Conservation (phyloP, 2,113 vertebrate genomes). For the Holacanthus passer region DNA sequence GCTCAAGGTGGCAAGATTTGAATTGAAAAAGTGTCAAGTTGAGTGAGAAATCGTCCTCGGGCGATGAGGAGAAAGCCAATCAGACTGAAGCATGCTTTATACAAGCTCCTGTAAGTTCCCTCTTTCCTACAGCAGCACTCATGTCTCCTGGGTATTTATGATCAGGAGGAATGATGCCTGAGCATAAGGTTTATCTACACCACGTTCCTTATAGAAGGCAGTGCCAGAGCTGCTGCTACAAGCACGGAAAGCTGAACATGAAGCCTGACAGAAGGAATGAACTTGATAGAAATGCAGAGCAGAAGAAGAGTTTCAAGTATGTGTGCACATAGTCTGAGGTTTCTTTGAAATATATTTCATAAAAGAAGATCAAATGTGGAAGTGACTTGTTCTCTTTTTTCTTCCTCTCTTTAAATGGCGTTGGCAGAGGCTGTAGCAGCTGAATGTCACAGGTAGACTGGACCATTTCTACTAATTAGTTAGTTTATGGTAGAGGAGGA, state of each 20-base stretch:
- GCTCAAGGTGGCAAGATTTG: not conserved
- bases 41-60: constrained; percentile 14
- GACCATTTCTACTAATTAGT: constrained; percentile 51
- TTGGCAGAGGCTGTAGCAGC: constrained; percentile 29
- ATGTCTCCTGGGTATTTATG: constrained; percentile 8
- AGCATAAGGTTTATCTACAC: not conserved
- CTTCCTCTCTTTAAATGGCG: constrained; percentile 17
- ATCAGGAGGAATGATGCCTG: not conserved
- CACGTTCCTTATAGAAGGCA: not conserved
- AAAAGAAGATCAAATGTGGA: constrained; percentile 23
- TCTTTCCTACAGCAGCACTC: not conserved
- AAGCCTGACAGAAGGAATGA: constrained; percentile 7
- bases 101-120: not conserved
- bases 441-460: constrained; percentile 46
- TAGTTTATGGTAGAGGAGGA: constrained; percentile 29
- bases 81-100: not conserved
- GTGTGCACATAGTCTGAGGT: not conserved
- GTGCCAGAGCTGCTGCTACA: not conserved
- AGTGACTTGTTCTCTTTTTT: constrained; percentile 9
- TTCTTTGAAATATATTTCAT: constrained; percentile 24
- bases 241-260: not conserved
- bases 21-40: constrained; percentile 18
- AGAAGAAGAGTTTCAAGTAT: not conserved
- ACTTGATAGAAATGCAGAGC: not conserved
- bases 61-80: constrained; percentile 5